Evolutionary conservation across 2,888 invertebrate genomes (phyloP), one percentile per base, ranked within the genome.

Genomic region (Xestobium rufovillosum): DNA sequence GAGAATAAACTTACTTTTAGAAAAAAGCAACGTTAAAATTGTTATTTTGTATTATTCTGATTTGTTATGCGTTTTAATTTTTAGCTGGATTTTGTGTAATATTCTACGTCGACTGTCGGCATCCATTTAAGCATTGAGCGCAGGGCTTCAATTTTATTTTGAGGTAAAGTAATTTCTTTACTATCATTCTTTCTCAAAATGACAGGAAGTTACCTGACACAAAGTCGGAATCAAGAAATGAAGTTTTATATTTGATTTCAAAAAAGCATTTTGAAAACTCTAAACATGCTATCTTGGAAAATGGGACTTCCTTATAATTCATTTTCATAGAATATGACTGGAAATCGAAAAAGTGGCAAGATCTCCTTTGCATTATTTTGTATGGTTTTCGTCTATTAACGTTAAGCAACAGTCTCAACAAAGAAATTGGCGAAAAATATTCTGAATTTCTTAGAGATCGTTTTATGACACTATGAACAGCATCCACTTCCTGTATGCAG

Each of bases 401-500:
- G n/a, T n/a, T n/a, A n/a, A n/a, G n/a, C n/a, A n/a, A n/a, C n/a
- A 37, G 13, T 15, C 36, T 30, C 16, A 36, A n/a, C n/a, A 36
- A 28, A 4, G 28, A 38, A 26, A 41, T 17, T 29, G 38, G 41
- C 10, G 30, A 34, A 34, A 17, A 41, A 41, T 39, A 34, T 30
- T 41, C 41, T 8, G 34, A 16, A 25, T 34, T 50, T 15, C 36
- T 44, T 3, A 44, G 39, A n/a, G n/a, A n/a, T n/a, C n/a, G n/a
- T n/a, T n/a, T n/a, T n/a, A n/a, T n/a, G 14, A 39, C 38, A 17
- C 37, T 39, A 17, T 39, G 41, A 12, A 34, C 34, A 6, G 26
- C 15, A 33, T 52, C 48, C 13, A 50, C 37, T 37, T 51, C 50
- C 28, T 51, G 47, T 4, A 45, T 33, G 29, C 38, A 43, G 3